Base-by-base conservation (phyloP, 1,140 invertebrate genomes). In the Proales similis region DNA sequence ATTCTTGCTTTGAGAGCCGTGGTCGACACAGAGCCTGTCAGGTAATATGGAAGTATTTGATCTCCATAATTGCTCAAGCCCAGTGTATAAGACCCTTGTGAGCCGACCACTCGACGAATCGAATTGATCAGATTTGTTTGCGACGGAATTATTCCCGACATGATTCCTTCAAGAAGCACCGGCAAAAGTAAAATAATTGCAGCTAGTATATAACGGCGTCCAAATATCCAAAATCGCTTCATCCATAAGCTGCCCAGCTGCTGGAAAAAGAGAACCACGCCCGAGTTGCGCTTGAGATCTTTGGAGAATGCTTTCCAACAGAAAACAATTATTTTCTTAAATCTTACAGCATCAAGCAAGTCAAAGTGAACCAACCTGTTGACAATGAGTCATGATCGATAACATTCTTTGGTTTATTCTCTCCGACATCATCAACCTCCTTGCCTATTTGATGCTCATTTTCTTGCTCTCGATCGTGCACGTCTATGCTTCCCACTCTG, bases 61-160 rank as follows among this genome's bases (percentile, higher is more conserved):
- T 19, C 32, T 3, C 26, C 24, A 42, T 57, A 57, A 30, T 57
- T 57, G 22, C 30, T 57, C 22, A 57, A 24, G 14, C 36, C 30
- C 6, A 57, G 27, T 17, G 39, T 42, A 20, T 57, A 57, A 0
- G 51, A 57, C 4, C 33, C 36, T 29, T 24, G 45, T 20, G 29
- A 42, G 1, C 24, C 27, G 5, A 57, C 51, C 19, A 57, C 51
- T 5, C 51, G 36, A 42, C 51, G 9, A 5, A 57, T 57, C 45
- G 51, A 57, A 42, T 57, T 57, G 2, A 57, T 57, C 17, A 57
- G 32, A 57, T 57, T 57, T 22, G 51, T 42, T 24, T 57, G 17
- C 6, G 51, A 57, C 30, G 51, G 51, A 14, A 57, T 57, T 26
- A 57, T 24, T 12, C 24, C 51, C 17, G 17, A 27, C 32, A 57